Conservation (phyloP, 2,888 invertebrate genomes). For the Steinernema hermaphroditum region DNA sequence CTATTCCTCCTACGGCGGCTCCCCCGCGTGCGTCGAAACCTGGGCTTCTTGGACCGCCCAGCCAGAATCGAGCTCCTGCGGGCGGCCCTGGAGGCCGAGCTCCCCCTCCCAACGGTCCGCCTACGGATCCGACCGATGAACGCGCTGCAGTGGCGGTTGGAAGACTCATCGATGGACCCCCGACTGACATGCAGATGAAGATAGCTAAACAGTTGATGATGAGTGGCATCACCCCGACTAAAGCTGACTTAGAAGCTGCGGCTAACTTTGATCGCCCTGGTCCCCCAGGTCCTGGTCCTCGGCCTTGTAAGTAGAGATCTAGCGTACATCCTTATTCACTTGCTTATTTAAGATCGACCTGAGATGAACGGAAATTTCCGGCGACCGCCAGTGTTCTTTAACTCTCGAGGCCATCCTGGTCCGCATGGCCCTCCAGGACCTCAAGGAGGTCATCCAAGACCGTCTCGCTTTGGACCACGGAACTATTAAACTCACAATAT, state of each 20-base stretch:
- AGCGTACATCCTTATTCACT: too few species aligned
- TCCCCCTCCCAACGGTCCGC: neutral
- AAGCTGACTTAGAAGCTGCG: neutral
- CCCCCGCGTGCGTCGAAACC: neutral
- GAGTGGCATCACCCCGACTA: constrained; percentile 9
- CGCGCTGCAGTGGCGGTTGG: neutral
- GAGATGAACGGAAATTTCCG: neutral
- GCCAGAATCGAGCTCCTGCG: neutral
- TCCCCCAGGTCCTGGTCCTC: too few species aligned
- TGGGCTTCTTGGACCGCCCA: neutral
- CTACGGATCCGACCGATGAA: neutral
- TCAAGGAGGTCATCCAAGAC: neutral
- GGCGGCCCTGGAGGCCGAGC: neutral
- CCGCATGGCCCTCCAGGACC: neutral
- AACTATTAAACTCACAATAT: neutral
- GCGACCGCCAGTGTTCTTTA: neutral
- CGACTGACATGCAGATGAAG: constrained; percentile 11
- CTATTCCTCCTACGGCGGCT: neutral
- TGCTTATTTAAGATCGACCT: neutral
- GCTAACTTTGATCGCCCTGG: neutral
- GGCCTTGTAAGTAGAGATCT: too few species aligned
- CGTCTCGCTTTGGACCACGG: neutral
- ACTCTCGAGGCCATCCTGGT: neutral
- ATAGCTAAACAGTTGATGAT: constrained; percentile 7
- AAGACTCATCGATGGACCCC: neutral